These are phyloP conservation scores for Clanis bilineata DNA, from an alignment of 2,888 invertebrate species.

Conservation along the genomic window DNA sequence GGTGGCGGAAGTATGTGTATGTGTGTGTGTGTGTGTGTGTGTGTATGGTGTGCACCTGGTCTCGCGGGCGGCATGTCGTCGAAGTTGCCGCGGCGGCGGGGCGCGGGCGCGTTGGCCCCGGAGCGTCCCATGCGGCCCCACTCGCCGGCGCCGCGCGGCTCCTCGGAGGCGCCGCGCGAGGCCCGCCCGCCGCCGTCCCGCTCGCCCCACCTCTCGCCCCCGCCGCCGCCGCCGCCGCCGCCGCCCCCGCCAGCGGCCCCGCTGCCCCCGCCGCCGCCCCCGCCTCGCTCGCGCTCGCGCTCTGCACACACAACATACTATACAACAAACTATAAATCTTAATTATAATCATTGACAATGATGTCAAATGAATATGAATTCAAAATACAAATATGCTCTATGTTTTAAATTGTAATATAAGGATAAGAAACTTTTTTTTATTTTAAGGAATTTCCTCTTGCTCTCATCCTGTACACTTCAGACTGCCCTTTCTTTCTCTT, in stretches of 20 bases:
- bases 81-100: constrained; percentile 58
- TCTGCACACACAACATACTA: constrained; percentile 7
- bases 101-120: constrained; percentile 43
- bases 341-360: too few relatives aligned
- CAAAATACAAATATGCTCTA: too few relatives aligned
- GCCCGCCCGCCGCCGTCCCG: constrained; percentile 46
- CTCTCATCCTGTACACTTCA: too few relatives aligned
- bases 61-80: constrained; percentile 72
- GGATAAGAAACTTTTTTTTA: too few relatives aligned
- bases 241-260: not conserved
- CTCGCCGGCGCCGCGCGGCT: constrained; percentile 57
- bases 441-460: too few relatives aligned
- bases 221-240: constrained; percentile 57
- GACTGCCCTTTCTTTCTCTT: too few relatives aligned
- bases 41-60: too few relatives aligned
- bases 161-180: constrained; percentile 70
- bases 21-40: too few relatives aligned
- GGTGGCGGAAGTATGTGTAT: too few relatives aligned
- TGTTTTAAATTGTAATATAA: too few relatives aligned
- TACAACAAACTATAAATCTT: too few relatives aligned
- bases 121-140: constrained; percentile 69
- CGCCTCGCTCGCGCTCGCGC: constrained; percentile 14
- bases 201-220: constrained; percentile 67
- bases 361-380: too few relatives aligned
- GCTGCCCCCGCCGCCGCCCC: not conserved